Evolutionary conservation across 2,888 invertebrate genomes (phyloP), one percentile per base, ranked within the genome.

Genomic region (Anodontia alba): DNA sequence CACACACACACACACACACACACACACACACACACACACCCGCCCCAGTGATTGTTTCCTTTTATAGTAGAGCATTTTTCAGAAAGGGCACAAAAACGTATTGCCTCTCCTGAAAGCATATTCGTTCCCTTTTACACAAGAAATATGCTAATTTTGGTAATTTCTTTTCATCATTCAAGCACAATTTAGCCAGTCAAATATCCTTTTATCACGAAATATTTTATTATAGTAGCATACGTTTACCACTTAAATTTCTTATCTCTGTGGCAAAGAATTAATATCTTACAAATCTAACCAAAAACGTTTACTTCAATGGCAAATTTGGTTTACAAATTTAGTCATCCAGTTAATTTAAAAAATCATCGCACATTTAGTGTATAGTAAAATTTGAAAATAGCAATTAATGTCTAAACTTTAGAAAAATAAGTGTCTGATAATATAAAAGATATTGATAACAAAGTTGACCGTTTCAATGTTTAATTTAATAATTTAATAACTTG

Each of bases 191-290:
- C 62, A 62, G 62, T 62, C 62, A 62, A 62, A 62, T 33, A 31
- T 62, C 62, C 62, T n/a, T 62, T 62, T 62, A 62, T 62, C 62
- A 62, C 62, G 62, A 33, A 62, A 62, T 29, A 62, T 62, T 33
- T 62, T 62, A 15, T 46, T 20, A 46, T 20, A 38, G 12, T 12
- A 46, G 46, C 46, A 42, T 46, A 20, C 46, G n/a, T 46, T 46
- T 46, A 46, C 46, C 46, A 46, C 46, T 33, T 62, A 12, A 12
- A 33, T 62, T 62, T 20, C 33, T 62, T 62, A 62, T 62, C 62
- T 62, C 62, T 10, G 29, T 62, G 20, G 29, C 33, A 33, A 15
- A 10, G 23, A 62, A 62, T 62, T 54, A 38, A 38, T 38, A 38
- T 38, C 38, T 38, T 38, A 38, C 17, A 33, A 20, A 33, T 17